These are phyloP conservation scores for Laupala kohalensis DNA, from an alignment of 1,140 invertebrate genomes.

Conservation along the genomic window DNA sequence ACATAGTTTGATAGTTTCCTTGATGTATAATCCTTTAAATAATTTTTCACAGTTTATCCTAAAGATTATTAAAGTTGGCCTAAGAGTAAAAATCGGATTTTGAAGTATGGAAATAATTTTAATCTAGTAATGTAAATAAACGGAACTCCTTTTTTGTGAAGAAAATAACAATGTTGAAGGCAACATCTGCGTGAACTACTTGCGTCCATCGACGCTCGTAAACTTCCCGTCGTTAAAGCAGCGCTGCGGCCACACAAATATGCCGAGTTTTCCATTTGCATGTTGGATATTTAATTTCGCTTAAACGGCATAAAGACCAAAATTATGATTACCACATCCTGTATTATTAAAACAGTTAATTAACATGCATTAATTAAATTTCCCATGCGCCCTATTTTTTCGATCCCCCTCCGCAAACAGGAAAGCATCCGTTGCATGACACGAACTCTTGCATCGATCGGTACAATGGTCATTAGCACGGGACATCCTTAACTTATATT, in stretches of 20 bases:
- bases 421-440: not conserved
- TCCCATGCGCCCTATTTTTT: not conserved
- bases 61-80: too few relatives aligned
- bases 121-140: too few relatives aligned
- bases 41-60: too few relatives aligned
- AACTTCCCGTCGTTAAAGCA: not conserved
- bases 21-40: too few relatives aligned
- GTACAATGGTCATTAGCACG: too few relatives aligned
- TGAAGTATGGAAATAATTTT: too few relatives aligned
- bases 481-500: too few relatives aligned
- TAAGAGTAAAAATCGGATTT: too few relatives aligned
- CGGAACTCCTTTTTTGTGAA: too few relatives aligned
- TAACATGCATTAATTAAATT: not conserved
- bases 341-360: conserved; percentile 1
- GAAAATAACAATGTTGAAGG: too few relatives aligned
- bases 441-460: too few relatives aligned
- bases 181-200: not conserved
- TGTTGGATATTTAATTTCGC: not conserved
- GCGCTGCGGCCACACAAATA: not conserved
- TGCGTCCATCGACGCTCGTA: not conserved
- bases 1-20: too few relatives aligned
- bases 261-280: not conserved
- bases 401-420: not conserved
- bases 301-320: not conserved
- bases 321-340: not conserved